Conservation (phyloP, 2,888 invertebrate species). For the Saturnia japonica region DNA sequence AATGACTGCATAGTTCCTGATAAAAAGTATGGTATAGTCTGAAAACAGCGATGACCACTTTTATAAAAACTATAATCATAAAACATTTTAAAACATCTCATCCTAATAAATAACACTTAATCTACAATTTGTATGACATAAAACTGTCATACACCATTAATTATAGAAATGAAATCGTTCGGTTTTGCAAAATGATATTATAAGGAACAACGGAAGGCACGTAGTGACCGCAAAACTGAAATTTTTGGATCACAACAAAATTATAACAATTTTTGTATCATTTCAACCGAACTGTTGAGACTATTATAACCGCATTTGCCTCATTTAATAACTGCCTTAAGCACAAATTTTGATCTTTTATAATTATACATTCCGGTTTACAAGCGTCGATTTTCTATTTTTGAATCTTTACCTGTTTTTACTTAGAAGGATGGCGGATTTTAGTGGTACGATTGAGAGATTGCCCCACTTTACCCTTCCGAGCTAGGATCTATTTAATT, state of each 20-base stretch:
- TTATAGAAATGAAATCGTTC: conserved; percentile 65
- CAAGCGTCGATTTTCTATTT: conserved; percentile 63
- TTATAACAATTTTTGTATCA: conserved; percentile 62
- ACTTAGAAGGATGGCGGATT: conserved; percentile 54
- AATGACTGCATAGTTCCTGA: too few relatives aligned
- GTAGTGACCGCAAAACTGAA: conserved; percentile 58
- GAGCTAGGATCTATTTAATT: conserved; percentile 56
- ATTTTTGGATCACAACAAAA: conserved; percentile 46
- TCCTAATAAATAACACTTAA: conserved; percentile 53
- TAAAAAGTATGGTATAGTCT: too few relatives aligned
- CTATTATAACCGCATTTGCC: conserved; percentile 79
- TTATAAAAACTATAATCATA: not conserved
- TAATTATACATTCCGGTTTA: conserved; percentile 73
- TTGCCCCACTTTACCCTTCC: conserved; percentile 56
- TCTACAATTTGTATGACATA: conserved; percentile 45
- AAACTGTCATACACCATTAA: conserved; percentile 53
- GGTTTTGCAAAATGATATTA: conserved; percentile 47
- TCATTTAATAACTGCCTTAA: conserved; percentile 71
- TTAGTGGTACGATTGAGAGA: conserved; percentile 51
- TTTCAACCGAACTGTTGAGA: conserved; percentile 51
- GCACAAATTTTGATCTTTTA: conserved; percentile 69
- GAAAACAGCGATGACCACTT: too few relatives aligned
- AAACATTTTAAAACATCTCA: not conserved
- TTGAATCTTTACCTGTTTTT: conserved; percentile 61
- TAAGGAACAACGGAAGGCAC: conserved; percentile 63